Conservation (phyloP, 2,113 vertebrate genomes). For the Procavia capensis region DNA sequence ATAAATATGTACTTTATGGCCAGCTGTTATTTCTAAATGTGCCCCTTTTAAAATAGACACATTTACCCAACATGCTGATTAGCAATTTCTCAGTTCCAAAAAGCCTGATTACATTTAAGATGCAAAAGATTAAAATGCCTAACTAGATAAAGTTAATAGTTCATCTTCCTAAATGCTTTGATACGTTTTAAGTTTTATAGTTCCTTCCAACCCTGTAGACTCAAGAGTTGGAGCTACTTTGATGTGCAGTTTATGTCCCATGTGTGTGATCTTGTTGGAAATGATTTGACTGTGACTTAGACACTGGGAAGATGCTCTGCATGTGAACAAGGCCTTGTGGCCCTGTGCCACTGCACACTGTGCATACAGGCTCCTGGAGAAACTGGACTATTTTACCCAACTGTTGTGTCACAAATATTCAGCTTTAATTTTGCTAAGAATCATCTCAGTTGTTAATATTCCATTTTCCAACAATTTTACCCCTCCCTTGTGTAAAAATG, state of each 20-base stretch:
- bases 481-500: slow-evolving; percentile 66
- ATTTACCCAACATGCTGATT: slow-evolving; percentile 86
- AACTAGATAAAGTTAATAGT: slow-evolving; percentile 87
- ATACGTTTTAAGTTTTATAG: slow-evolving; percentile 80
- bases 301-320: not conserved
- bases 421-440: slow-evolving; percentile 75
- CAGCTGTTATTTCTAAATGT: slow-evolving; percentile 86
- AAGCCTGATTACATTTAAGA: slow-evolving; percentile 86
- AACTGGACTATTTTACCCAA: not conserved
- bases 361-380: not conserved
- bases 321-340: not conserved
- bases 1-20: slow-evolving; percentile 88
- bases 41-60: slow-evolving; percentile 85
- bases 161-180: slow-evolving; percentile 86
- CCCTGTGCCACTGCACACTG: not conserved
- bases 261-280: slow-evolving; percentile 4
- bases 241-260: slow-evolving; percentile 67
- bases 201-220: slow-evolving; percentile 69
- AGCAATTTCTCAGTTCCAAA: slow-evolving; percentile 87
- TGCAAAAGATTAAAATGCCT: slow-evolving; percentile 88
- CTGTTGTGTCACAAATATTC: slow-evolving; percentile 54
- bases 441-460: slow-evolving; percentile 74
- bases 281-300: not conserved
- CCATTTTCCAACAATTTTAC: slow-evolving; percentile 66
- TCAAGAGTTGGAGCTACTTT: slow-evolving; percentile 51